Evolutionary conservation across 2,888 invertebrate species (phyloP), one percentile per base, ranked within the genome.

Genomic region (Agrochola circellaris): DNA sequence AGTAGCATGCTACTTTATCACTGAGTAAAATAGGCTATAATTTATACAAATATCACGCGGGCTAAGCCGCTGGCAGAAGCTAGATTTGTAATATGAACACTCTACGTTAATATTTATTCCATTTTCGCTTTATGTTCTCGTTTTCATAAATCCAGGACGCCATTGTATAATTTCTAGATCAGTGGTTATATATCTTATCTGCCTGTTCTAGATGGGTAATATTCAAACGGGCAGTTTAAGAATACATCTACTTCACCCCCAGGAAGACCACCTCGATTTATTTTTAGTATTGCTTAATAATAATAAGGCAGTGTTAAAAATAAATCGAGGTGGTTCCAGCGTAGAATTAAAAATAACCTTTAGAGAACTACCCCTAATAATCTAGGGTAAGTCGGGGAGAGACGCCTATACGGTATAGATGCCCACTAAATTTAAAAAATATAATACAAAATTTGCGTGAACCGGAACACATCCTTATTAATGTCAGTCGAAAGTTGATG

Each of bases 341-440:
- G 0, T 38, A 38, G 60, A 70, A 20, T 34, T 48, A 60, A 68
- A 81, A 73, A 84, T 69, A 69, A 30, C 54, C 45, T 38, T 34
- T 7, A n/a, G 2, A 60, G 1, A 78, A 20, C 77, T 60, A 70
- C 83, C 82, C 85, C 48, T 56, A 54, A 30, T 67, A 60, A 79
- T 68, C 61, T n/a, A n/a, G 38, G 38, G 38, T 38, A 38, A 38
- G 38, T 38, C 8, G 8, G 38, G 38, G 38, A 38, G 38, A 38
- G 38, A 38, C 9, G 38, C 38, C 38, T 38, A 38, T 38, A 38
- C 9, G 38, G 38, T 38, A 38, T 38, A 38, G 38, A 38, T 38
- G 38, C 38, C 38, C 9, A 38, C 38, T 34, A 34, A 34, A 34
- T 34, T 34, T 34, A 34, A 34, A 34, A 34, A 3, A 34, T 34